Conservation (phyloP, 2,797 vertebrate species). For the Pangasius macronema region DNA sequence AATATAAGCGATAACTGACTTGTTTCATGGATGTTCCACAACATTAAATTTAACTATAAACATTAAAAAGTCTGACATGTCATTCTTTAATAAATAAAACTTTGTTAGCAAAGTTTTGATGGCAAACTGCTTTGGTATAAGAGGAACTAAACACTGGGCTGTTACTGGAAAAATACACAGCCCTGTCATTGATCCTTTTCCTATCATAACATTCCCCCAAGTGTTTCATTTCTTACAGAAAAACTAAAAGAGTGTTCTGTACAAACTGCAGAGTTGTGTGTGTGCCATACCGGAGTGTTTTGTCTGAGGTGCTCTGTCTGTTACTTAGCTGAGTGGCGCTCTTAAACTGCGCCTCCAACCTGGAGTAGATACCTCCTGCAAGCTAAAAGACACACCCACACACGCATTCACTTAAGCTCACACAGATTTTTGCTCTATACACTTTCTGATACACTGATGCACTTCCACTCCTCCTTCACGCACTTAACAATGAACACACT, state of each 20-base stretch:
- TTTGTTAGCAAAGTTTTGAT: background rate
- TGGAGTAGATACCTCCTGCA: constrained; percentile 90
- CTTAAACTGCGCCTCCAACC: constrained; percentile 89
- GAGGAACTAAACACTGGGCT: background rate
- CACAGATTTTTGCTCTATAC: background rate
- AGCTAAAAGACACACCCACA: constrained; percentile 70
- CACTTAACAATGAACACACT: background rate
- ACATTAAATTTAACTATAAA: background rate
- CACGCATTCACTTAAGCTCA: constrained; percentile 19
- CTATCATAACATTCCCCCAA: background rate
- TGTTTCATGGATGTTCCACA: background rate
- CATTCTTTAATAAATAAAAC: background rate
- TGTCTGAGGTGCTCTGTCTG: constrained; percentile 82
- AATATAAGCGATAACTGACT: background rate
- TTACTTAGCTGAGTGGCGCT: constrained; percentile 74
- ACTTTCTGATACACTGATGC: background rate
- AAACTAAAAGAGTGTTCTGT: constrained; percentile 7
- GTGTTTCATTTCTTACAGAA: background rate
- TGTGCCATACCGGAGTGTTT: constrained; percentile 75
- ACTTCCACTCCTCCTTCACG: background rate
- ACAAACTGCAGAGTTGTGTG: background rate
- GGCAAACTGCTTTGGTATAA: background rate
- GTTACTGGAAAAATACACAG: background rate
- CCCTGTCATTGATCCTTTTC: background rate
- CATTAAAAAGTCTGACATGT: background rate